These are phyloP conservation scores for Macrophya alboannulata DNA, from an alignment of 2,888 invertebrate species.

Conservation along the genomic window DNA sequence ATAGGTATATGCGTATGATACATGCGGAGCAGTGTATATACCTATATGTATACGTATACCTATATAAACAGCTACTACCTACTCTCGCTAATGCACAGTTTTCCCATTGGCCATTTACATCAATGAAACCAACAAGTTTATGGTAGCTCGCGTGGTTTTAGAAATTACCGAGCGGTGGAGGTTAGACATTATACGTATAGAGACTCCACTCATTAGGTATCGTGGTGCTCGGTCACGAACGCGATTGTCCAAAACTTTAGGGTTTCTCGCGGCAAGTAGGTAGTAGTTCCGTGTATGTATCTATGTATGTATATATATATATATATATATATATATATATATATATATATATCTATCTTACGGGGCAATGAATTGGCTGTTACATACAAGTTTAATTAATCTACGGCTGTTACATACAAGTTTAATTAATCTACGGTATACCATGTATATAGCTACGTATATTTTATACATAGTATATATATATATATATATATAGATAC, in stretches of 20 bases:
- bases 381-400: background rate
- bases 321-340: no score
- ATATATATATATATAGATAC: background rate
- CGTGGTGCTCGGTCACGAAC: background rate
- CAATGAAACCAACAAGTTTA: conserved; percentile 18
- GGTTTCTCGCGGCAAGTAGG: no score
- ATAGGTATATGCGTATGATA: background rate
- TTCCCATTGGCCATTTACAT: conserved; percentile 18
- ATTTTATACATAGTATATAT: no score
- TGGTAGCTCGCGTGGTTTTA: conserved; percentile 13
- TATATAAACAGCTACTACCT: background rate
- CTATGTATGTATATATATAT: no score
- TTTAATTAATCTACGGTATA: no score
- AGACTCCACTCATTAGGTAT: background rate
- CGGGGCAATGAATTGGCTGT: background rate
- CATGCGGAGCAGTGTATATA: background rate
- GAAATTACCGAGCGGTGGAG: background rate
- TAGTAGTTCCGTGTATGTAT: background rate
- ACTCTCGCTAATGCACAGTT: conserved; percentile 27
- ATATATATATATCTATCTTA: no score
- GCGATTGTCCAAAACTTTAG: conserved; percentile 4
- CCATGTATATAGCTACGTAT: no score
- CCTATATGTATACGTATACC: background rate
- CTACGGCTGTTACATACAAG: background rate
- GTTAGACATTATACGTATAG: background rate